These are phyloP conservation scores for Vidua chalybeata DNA, from an alignment of 2,113 vertebrate species.

Conservation along the genomic window DNA sequence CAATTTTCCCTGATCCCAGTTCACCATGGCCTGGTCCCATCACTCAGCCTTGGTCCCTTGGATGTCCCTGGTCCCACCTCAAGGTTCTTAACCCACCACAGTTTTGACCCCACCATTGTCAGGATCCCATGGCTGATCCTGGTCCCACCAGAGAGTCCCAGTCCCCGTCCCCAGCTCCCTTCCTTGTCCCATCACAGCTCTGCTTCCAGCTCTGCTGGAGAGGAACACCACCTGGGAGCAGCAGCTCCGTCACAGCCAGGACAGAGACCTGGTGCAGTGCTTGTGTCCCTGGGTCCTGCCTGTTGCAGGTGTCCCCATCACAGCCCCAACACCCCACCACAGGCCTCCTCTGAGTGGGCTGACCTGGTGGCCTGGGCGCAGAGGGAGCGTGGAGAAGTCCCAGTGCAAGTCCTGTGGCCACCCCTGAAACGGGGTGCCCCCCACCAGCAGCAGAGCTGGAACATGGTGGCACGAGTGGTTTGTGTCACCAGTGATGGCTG, in stretches of 20 bases:
- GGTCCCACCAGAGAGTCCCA: neutral
- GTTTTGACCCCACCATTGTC: neutral
- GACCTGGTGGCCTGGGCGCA: neutral
- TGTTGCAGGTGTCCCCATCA: neutral
- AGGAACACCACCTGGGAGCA: neutral
- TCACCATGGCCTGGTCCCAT: neutral
- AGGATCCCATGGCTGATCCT: neutral
- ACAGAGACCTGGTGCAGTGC: neutral
- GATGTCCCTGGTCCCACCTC: neutral
- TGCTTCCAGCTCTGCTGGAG: neutral
- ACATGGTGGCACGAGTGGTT: accelerated
- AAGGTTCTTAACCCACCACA: neutral
- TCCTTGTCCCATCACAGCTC: neutral
- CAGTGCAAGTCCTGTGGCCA: neutral
- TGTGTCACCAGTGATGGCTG: neutral
- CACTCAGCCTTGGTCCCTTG: neutral
- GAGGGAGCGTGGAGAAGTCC: neutral
- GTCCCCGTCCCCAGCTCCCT: neutral
- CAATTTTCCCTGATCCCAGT: neutral
- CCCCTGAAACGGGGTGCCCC: accelerated
- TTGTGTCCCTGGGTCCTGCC: neutral
- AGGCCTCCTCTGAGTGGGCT: neutral
- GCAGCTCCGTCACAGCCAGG: neutral
- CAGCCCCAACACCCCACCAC: neutral
- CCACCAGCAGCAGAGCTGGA: neutral